These are phyloP conservation scores for Chiloscyllium plagiosum DNA, from an alignment of 2,113 vertebrate genomes.

Conservation along the genomic window DNA sequence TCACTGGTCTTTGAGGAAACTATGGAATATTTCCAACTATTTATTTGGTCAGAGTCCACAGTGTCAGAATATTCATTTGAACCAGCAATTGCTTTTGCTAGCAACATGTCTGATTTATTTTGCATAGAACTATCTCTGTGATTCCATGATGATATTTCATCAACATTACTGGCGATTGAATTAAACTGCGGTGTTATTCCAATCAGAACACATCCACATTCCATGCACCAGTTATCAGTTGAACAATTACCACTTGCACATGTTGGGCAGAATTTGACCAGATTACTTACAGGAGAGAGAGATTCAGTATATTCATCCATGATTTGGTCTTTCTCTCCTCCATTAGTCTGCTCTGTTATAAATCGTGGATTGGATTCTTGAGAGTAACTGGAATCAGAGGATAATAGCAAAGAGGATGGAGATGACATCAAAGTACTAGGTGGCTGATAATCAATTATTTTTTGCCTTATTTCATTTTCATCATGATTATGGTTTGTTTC, in stretches of 20 bases:
- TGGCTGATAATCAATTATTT: neutral
- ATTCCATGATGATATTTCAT: neutral
- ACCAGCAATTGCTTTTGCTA: neutral
- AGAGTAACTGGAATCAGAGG: neutral
- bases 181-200: neutral
- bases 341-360: neutral
- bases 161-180: neutral
- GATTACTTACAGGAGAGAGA: neutral
- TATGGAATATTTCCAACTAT: neutral
- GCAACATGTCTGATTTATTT: neutral
- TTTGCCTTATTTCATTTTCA: neutral
- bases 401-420: neutral
- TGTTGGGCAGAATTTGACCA: neutral
- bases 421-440: neutral
- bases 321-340: neutral
- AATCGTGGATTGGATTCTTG: neutral
- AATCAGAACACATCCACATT: slow-evolving; percentile 27
- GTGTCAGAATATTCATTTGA: neutral
- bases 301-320: neutral
- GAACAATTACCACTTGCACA: neutral
- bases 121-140: neutral
- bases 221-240: neutral
- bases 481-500: neutral
- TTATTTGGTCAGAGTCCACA: too few relatives aligned
- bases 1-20: neutral